Evolutionary conservation across 2,113 vertebrate species (phyloP), one percentile per base, ranked within the genome.

Genomic region (Candoia aspera): DNA sequence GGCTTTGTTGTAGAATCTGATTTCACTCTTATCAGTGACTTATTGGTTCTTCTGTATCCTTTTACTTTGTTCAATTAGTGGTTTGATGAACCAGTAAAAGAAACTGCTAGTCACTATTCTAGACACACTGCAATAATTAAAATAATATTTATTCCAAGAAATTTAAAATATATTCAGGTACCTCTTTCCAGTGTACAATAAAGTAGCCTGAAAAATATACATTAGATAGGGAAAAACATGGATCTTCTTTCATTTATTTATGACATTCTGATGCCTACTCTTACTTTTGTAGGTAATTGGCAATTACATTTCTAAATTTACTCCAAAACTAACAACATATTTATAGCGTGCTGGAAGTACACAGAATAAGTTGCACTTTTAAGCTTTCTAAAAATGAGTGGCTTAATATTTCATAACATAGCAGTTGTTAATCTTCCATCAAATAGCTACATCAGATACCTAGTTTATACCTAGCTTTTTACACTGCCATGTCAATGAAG

Each of bases 401-500:
- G 91, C 90, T 93, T 93, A 92, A 84, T 87, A 94, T 85, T 94
- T 91, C 37, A 5, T 83, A 88, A 49, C 54, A 23, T 37, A 91
- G 26, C 87, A 91, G 91, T 91, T 96, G 92, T 88, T 96, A 95
- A 96, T 95, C 96, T 90, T 93, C 93, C 86, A 90, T 94, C 94
- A 91, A 91, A 95, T 91, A 92, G 84, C 94, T 96, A 92, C 88
- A 46, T 94, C 95, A 95, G 96, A 93, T 92, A 95, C 95, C 94
- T 96, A 94, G 17, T 24, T 49, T 93, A 95, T 92, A 92, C 60
- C 85, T 94, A 97, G 97, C 96, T 98, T 97, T 98, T 98, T 98
- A 98, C 97, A 97, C 96, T 97, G 97, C 97, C 97, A 98, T 24
- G 21, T 97, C 97, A 97, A 98, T 97, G 97, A 96, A 96, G 95